These are phyloP conservation scores for Rhopalosiphum padi DNA, from an alignment of 1,140 invertebrate genomes.

Conservation along the genomic window DNA sequence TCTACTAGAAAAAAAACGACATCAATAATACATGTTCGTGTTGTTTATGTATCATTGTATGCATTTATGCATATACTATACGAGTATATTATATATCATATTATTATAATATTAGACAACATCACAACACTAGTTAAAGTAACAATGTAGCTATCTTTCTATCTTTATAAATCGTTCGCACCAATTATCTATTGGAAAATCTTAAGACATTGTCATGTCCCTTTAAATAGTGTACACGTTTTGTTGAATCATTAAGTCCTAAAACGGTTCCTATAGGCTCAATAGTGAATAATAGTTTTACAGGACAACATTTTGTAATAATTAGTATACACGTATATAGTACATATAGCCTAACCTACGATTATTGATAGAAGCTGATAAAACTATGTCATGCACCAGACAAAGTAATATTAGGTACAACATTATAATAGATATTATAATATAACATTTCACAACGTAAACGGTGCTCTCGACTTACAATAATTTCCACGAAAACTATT, in stretches of 20 bases:
- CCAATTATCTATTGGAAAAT: not conserved
- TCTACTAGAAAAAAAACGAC: not conserved
- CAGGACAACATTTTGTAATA: not conserved
- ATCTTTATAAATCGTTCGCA: not conserved
- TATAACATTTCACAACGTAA: not conserved
- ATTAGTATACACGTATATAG: not conserved
- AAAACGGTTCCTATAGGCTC: not conserved
- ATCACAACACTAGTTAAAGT: not conserved
- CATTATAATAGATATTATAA: not conserved
- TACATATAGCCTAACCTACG: not conserved
- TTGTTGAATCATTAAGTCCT: not conserved
- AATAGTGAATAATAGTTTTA: not conserved
- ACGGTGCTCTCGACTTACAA: not conserved
- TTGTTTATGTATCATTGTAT: not conserved
- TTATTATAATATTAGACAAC: not conserved
- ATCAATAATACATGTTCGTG: not conserved
- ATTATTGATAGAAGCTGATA: not conserved
- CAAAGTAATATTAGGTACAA: not conserved
- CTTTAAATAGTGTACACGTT: not conserved
- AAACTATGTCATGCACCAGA: not conserved
- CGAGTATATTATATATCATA: not conserved
- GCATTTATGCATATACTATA: not conserved
- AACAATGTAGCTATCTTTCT: not conserved
- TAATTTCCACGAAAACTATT: not conserved
- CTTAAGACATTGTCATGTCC: not conserved